Conservation (phyloP, 2,797 vertebrate genomes). For the Spondyliosoma cantharus region DNA sequence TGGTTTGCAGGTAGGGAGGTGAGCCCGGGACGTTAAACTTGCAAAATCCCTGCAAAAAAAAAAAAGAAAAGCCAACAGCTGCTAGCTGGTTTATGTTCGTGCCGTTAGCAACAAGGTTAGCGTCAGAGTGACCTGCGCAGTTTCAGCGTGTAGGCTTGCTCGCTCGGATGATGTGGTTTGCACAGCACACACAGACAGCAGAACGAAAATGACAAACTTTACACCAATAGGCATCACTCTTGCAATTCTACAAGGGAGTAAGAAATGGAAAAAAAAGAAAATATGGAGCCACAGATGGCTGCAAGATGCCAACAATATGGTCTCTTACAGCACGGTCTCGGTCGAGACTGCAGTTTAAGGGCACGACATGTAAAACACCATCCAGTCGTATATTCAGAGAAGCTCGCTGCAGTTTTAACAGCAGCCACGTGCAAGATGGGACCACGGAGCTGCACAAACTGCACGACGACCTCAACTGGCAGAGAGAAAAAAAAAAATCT, state of each 20-base stretch:
- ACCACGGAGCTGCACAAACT: background rate
- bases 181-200: no score
- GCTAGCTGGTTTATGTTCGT: no score
- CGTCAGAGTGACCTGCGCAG: no score
- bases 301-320: background rate
- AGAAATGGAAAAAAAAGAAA: background rate
- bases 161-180: no score
- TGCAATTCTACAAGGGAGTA: background rate
- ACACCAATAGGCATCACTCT: no score
- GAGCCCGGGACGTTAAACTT: no score
- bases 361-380: background rate
- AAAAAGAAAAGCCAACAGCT: no score
- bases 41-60: no score
- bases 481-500: background rate
- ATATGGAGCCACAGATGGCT: background rate
- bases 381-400: background rate
- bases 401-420: background rate
- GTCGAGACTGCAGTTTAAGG: background rate
- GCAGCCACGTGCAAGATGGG: background rate
- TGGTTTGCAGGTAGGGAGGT: no score
- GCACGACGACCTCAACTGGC: background rate
- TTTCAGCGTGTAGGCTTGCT: no score
- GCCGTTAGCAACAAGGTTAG: no score
- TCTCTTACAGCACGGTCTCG: conserved; percentile 1
- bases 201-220: no score